Evolutionary conservation across 2,113 vertebrate species (phyloP).

Genomic region (Centropus bengalensis): DNA sequence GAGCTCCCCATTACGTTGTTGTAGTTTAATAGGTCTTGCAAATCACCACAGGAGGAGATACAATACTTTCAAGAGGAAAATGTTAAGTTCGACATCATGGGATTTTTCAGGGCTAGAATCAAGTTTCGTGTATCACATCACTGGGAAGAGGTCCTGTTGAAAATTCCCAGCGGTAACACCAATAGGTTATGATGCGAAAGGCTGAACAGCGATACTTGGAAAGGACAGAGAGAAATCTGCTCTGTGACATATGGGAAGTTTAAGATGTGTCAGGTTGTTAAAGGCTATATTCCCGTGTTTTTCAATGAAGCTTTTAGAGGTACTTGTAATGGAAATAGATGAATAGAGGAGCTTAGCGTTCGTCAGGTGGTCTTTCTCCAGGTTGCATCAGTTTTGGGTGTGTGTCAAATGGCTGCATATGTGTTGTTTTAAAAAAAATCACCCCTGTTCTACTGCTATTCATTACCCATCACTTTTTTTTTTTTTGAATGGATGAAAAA

Average conservation of each 20-base stretch:
- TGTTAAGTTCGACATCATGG: neutral
- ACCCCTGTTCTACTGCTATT: neutral
- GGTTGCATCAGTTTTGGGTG: neutral
- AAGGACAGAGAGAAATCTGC: neutral
- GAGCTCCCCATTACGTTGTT: neutral
- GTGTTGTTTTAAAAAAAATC: neutral
- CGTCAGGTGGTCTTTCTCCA: neutral
- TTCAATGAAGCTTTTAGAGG: neutral
- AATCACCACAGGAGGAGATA: neutral
- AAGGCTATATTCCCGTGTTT: neutral
- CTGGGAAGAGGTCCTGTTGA: neutral
- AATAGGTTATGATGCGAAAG: neutral
- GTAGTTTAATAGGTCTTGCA: neutral
- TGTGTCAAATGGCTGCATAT: neutral
- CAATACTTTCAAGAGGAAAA: neutral
- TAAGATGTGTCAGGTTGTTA: neutral
- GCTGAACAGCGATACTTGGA: neutral
- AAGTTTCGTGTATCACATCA: neutral
- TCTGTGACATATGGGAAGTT: neutral
- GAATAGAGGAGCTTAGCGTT: neutral
- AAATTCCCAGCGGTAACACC: neutral
- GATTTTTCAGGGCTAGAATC: neutral
- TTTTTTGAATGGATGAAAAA: neutral
- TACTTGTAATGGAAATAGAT: neutral
- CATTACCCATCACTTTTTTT: neutral